These are phyloP conservation scores for Alcedo atthis DNA, from an alignment of 2,797 vertebrate species.

Conservation along the genomic window DNA sequence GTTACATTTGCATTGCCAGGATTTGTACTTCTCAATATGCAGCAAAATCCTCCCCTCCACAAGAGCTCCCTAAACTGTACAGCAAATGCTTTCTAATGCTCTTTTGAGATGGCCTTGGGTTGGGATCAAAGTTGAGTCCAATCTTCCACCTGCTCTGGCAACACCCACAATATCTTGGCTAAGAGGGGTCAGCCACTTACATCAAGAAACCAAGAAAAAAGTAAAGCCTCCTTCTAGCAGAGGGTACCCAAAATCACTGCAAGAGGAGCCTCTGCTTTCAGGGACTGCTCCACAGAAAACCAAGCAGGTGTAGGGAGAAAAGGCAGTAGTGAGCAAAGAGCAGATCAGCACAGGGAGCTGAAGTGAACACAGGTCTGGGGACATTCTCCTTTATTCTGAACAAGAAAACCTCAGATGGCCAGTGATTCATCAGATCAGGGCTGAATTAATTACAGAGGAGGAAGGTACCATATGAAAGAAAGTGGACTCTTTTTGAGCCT, in stretches of 20 bases:
- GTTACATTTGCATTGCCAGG: background rate
- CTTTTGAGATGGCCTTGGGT: background rate
- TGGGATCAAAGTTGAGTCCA: background rate
- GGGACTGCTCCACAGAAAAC: background rate
- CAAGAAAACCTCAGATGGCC: rapidly evolving
- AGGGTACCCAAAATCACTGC: background rate
- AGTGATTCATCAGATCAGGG: background rate
- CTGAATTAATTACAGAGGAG: background rate
- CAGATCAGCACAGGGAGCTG: background rate
- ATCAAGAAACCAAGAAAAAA: background rate
- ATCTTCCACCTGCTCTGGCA: background rate
- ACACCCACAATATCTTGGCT: background rate
- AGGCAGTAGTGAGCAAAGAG: background rate
- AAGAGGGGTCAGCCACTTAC: background rate
- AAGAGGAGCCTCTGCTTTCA: background rate
- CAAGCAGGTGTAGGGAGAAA: background rate
- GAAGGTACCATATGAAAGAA: background rate
- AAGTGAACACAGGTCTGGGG: background rate
- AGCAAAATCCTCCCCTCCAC: conserved; percentile 15
- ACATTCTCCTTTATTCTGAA: background rate
- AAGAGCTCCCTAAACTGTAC: background rate
- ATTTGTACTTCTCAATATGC: background rate
- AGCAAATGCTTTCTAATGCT: conserved; percentile 16
- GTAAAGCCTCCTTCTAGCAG: background rate
- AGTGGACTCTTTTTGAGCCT: background rate